Percentiles rank a stretch among this genome's conserved stretches.
These are phyloP conservation scores for Eublepharis macularius DNA, from an alignment of 2,113 vertebrate species.

Conservation along the genomic window DNA sequence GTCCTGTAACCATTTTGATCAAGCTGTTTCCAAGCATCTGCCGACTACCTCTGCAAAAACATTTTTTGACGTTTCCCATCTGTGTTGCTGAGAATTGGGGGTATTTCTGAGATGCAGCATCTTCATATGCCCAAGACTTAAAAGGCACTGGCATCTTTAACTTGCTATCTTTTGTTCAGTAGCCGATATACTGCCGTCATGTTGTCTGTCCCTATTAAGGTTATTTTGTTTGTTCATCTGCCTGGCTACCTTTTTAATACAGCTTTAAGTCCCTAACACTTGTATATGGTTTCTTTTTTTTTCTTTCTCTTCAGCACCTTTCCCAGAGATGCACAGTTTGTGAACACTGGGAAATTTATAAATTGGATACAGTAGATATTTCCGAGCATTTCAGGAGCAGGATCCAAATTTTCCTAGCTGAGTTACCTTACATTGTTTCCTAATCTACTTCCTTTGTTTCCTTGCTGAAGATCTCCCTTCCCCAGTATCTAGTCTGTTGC, in stretches of 20 bases:
- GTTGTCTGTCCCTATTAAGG: background rate
- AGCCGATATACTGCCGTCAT: background rate
- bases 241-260: background rate
- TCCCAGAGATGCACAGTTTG: background rate
- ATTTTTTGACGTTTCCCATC: constrained; percentile 34
- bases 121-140: background rate
- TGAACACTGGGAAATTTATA: background rate
- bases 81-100: constrained; percentile 14
- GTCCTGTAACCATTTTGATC: constrained; percentile 50
- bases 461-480: background rate
- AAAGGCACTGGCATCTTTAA: fast-evolving
- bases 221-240: background rate
- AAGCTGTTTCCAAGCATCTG: constrained; percentile 53
- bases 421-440: background rate
- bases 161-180: constrained; percentile 1
- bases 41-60: constrained; percentile 35
- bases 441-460: background rate
- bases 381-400: background rate
- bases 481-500: background rate
- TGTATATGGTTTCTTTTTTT: background rate
- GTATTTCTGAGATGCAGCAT: background rate
- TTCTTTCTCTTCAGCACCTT: background rate
- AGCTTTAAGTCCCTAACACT: background rate
- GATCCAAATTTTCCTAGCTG: background rate
- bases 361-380: background rate